These are phyloP conservation scores for Cinclus mexicanus DNA, from an alignment of 2,113 vertebrate species.

Conservation along the genomic window DNA sequence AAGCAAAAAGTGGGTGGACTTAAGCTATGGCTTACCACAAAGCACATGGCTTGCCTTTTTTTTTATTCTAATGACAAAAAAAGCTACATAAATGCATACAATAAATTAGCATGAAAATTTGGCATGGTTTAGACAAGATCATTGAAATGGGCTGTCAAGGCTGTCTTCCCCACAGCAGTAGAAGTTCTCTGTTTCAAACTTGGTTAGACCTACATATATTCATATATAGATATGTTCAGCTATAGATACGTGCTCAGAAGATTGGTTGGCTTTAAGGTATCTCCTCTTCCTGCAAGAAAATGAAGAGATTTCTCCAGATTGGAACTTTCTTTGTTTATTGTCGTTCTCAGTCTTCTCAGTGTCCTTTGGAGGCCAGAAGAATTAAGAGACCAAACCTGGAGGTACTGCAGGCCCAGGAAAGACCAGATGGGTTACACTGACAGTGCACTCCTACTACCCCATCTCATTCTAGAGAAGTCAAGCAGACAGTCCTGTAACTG, in stretches of 20 bases:
- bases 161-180: background rate
- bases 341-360: background rate
- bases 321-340: background rate
- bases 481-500: background rate
- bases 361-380: background rate
- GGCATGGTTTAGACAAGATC: background rate
- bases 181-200: background rate
- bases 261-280: background rate
- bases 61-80: background rate
- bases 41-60: background rate
- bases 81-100: background rate
- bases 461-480: background rate
- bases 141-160: background rate
- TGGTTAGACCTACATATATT: background rate
- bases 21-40: background rate
- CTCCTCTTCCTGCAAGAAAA: background rate
- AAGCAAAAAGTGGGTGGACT: background rate
- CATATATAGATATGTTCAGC: background rate
- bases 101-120: background rate
- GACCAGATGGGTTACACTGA: background rate
- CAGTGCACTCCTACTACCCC: background rate
- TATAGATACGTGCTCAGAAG: background rate
- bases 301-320: background rate
- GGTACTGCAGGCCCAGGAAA: background rate
- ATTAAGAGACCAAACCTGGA: background rate